Percentiles rank a stretch among this genome's conserved stretches.
Conservation (phyloP, 2,888 invertebrate genomes). For the Asteroscopus sphinx region DNA sequence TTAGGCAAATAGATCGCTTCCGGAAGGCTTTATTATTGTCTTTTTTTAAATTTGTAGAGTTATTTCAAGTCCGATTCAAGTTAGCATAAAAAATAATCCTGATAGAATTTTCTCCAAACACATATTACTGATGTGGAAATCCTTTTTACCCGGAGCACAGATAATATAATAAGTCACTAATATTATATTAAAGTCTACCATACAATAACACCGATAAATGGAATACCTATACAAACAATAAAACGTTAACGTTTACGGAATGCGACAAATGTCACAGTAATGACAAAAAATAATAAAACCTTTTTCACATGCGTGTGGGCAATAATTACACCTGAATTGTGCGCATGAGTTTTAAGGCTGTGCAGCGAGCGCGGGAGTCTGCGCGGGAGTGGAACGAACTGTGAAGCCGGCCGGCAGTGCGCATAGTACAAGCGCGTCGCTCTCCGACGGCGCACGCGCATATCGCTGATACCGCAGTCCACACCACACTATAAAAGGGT, state of each 20-base stretch:
- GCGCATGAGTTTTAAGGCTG: constrained; percentile 72
- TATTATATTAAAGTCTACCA: too few species aligned
- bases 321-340: constrained; percentile 52
- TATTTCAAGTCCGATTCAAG: too few species aligned
- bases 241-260: constrained; percentile 7
- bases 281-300: constrained; percentile 13
- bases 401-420: constrained; percentile 61
- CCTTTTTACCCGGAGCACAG: too few species aligned
- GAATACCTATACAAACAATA: constrained; percentile 6
- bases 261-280: constrained; percentile 14
- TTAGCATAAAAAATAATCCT: too few species aligned
- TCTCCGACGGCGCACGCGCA: constrained; percentile 82
- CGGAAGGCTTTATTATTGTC: too few species aligned
- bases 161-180: too few species aligned
- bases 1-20: too few species aligned
- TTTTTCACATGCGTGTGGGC: constrained; percentile 11
- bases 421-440: constrained; percentile 79
- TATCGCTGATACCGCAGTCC: constrained; percentile 67
- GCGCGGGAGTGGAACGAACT: constrained; percentile 77
- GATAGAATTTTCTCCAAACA: too few species aligned
- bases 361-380: constrained; percentile 66
- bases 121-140: too few species aligned
- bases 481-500: constrained; percentile 76
- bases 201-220: neutral
- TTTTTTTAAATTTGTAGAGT: too few species aligned